phyloP scores from a whole-genome alignment of 2,888 invertebrate species.

The Aelia acuminata region DNA sequence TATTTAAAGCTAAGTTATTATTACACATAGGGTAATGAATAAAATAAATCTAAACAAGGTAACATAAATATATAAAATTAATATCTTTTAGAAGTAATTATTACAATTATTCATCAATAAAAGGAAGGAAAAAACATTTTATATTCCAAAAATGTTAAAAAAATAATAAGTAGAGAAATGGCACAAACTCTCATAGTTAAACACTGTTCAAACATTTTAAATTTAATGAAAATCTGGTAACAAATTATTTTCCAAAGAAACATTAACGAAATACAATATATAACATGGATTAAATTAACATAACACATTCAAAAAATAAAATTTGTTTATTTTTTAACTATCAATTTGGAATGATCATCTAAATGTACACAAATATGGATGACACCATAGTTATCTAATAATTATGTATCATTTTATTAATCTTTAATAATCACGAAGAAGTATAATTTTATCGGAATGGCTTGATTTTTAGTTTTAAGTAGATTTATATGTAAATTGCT shows the following conservation, averaged over 20 bases:
- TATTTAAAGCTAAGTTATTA: conserved; percentile 44
- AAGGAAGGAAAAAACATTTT: neutral
- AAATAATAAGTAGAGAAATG: neutral
- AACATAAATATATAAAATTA: conserved; percentile 40
- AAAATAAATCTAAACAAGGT: conserved; percentile 28
- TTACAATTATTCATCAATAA: neutral
- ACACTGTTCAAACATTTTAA: neutral
- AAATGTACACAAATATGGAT: neutral
- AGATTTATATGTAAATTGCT: neutral
- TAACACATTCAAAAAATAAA: neutral
- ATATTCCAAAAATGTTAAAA: neutral
- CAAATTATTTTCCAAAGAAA: neutral
- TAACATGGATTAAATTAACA: neutral
- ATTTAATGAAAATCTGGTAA: neutral
- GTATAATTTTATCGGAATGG: conserved; percentile 20
- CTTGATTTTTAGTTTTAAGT: neutral
- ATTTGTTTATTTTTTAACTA: conserved; percentile 18
- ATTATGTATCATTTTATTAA: neutral
- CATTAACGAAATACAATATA: neutral
- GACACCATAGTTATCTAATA: neutral
- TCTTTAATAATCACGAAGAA: neutral
- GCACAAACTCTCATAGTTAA: neutral
- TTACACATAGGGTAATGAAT: neutral
- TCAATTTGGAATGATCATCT: conserved; percentile 6
- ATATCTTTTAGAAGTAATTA: conserved; percentile 3